Conservation (phyloP, 2,113 vertebrate species). For the Dinomys branickii region DNA sequence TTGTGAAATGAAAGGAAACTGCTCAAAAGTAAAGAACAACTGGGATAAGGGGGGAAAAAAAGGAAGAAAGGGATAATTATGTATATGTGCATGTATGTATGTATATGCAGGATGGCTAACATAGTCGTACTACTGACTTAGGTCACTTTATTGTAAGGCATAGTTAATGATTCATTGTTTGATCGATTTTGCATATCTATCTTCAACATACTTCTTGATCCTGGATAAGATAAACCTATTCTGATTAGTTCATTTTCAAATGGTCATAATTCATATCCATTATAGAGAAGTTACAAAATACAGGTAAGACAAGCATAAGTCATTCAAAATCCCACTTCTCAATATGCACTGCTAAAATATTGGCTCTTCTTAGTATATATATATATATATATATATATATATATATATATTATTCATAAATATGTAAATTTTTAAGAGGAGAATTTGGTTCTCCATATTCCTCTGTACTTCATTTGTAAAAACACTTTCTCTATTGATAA, state of each 20-base stretch:
- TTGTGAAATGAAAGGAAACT: too few species aligned
- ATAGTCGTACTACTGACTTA: too few species aligned
- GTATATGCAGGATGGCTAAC: too few species aligned
- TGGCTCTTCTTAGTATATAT: not conserved
- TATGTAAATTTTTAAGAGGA: not conserved
- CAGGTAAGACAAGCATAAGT: not conserved
- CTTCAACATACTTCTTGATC: not conserved
- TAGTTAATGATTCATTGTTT: too few species aligned
- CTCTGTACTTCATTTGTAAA: not conserved
- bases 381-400: too few species aligned
- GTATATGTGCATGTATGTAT: too few species aligned
- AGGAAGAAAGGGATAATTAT: too few species aligned
- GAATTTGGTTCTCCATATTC: not conserved
- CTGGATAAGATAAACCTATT: not conserved
- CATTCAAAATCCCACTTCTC: not conserved
- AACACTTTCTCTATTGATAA: not conserved
- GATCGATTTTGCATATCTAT: too few species aligned
- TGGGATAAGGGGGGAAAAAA: too few species aligned
- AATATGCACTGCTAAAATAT: not conserved
- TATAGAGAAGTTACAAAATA: slow-evolving; percentile 19
- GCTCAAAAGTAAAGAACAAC: too few species aligned
- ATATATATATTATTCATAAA: too few species aligned
- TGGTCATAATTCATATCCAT: not conserved
- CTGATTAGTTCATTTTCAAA: not conserved
- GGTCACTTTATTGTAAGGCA: too few species aligned